Evolutionary conservation across 2,113 vertebrate genomes (phyloP), one percentile per base, ranked within the genome.

Genomic region (Entelurus aequoreus): DNA sequence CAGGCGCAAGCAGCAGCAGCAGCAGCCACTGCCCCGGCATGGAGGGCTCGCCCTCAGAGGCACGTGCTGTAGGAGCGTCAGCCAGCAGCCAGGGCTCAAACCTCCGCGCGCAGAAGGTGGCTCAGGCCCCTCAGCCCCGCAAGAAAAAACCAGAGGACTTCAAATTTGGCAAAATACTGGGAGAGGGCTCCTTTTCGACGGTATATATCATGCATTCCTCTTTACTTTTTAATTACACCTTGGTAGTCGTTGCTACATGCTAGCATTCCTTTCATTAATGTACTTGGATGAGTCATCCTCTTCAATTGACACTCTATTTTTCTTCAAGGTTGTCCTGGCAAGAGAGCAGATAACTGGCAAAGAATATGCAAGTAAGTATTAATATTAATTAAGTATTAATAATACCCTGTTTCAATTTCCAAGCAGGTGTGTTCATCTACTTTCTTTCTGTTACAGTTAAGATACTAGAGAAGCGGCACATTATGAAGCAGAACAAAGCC

Each of bases 401-500:
- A 15, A 57, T 42, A 42, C 37, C 10, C 13, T 16, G 38, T n/a
- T 44, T n/a, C n/a, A 48, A 9, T 48, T 5, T 49, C 42, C 6
- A 15, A 60, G 10, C 48, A 0, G 1, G 1, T 59, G 6, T 47
- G 3, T 46, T 44, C 16, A 46, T 48, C 65, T n/a, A 15, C 57
- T 16, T 69, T 75, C 78, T 70, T 73, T 75, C 53, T 60, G 60
- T 44, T 82, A 13, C 85, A 99, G 97, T 98, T 91, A 98, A 99
- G 91, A 98, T 99, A 85, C 91, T 99, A 88, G 96, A 98, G 84
- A 99, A 99, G 55, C 94, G 94, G 71, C 97, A 99, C 86, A 98
- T 99, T 87, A 95, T 98, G 85, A 99, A 98, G 90, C 95, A 98
- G 89, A 98, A 98, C 83, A 99, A 99, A 84, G 93, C 94, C 69